Base-by-base conservation (phyloP, 2,888 invertebrate genomes). In the Atethmia centrago region DNA sequence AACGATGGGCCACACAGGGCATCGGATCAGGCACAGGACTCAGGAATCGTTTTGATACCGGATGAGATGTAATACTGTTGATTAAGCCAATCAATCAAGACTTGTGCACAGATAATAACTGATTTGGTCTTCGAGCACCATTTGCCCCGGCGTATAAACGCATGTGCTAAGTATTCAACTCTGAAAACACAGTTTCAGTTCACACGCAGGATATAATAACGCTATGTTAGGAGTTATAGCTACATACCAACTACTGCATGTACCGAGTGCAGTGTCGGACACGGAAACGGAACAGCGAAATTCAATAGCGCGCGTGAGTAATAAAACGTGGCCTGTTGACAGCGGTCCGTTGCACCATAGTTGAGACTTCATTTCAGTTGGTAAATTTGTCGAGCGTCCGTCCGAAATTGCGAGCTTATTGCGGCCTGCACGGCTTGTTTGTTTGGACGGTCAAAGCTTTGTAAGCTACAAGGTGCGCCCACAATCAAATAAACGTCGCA, bases 241-340 rank as follows among this genome's bases (percentile, higher is more conserved):
- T 21, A 71, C 66, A 80, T 55, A 69, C 63, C 63, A 55, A 71
- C 42, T 53, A 64, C 9, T 66, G 71, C 55, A 79, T 80, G 74
- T 76, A 69, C 71, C 56, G 55, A 69, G 76, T 71, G 77, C 75
- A 80, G 64, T 85, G 82, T 83, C 75, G 87, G 85, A 90, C 90
- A 90, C 88, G 90, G 90, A 92, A 92, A 89, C 90, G 89, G 90
- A 88, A 90, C 90, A 89, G 90, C 84, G 90, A 91, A 93, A 94
- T 93, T 93, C 94, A 94, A 95, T 94, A 93, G 92, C 88, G 87
- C 86, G 90, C 87, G 92, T 90, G 88, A 89, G 93, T 93, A 95
- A 94, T 95, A 95, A 95, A 94, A 94, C 93, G 92, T 93, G 91
- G 92, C 90, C 90, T 93, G 94, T 94, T 94, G 94, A 94, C 94